Conservation (phyloP, 2,888 invertebrate genomes). For the Orchestes rusci region DNA sequence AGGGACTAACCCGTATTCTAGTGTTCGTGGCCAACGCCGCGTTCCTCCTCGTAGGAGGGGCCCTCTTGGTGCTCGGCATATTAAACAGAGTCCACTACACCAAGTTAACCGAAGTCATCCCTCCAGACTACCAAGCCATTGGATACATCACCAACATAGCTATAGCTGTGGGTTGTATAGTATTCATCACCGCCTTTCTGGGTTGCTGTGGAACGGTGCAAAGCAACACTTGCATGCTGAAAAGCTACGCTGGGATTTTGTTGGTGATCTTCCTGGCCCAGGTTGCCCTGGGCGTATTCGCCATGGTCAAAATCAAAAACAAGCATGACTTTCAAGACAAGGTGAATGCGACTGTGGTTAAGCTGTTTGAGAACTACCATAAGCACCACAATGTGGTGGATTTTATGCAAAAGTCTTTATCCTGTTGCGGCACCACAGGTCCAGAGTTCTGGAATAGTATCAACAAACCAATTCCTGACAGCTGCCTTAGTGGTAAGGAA, state of each 20-base stretch:
- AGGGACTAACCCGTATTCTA: not conserved
- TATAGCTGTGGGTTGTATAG: conserved; percentile 7
- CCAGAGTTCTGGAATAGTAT: not conserved
- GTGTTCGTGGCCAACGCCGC: not conserved
- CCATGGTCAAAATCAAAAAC: not conserved
- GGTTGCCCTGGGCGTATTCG: not conserved
- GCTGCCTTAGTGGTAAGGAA: not conserved
- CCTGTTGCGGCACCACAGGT: not conserved
- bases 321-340: not conserved
- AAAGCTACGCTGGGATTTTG: not conserved
- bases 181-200: conserved; percentile 13
- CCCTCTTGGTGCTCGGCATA: not conserved
- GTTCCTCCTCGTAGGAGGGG: not conserved
- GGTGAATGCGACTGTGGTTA: not conserved
- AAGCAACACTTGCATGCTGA: conserved; percentile 11
- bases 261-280: not conserved
- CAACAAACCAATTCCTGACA: not conserved
- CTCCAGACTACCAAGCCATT: conserved; percentile 3
- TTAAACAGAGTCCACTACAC: no score
- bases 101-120: conserved; percentile 1
- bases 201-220: conserved; percentile 11
- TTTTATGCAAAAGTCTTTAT: not conserved
- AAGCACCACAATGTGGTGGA: not conserved
- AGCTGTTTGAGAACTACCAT: not conserved
- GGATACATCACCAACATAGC: conserved; percentile 3